phyloP scores from a whole-genome alignment of 1,140 invertebrate genomes.

The Druon quercuslanigerum region DNA sequence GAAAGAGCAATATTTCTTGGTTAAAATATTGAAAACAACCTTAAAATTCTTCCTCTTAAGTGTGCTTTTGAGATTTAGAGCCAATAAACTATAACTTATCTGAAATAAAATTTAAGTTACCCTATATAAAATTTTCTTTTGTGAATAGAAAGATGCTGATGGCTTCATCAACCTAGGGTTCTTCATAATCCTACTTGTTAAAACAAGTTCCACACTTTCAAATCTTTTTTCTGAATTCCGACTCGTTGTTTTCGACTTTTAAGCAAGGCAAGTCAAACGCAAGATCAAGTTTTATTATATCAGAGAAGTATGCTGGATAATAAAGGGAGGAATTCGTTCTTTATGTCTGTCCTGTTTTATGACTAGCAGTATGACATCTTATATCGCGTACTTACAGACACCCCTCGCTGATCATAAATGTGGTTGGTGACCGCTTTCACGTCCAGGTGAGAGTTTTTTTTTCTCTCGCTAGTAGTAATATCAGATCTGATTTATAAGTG shows the following conservation, averaged over 20 bases:
- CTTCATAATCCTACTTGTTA: neutral
- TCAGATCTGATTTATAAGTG: neutral
- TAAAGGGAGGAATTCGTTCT: constrained; percentile 55
- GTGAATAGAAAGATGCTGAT: neutral
- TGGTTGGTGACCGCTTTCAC: constrained; percentile 39
- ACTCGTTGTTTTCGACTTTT: constrained; percentile 39
- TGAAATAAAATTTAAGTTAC: constrained; percentile 14
- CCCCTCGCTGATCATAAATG: constrained; percentile 57
- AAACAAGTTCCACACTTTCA: neutral
- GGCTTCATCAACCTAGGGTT: neutral
- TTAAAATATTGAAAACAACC: constrained; percentile 22
- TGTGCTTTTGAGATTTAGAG: constrained; percentile 12
- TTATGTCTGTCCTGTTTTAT: constrained; percentile 56
- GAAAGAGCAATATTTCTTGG: neutral
- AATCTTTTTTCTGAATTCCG: constrained; percentile 1
- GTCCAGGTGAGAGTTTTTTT: constrained; percentile 15
- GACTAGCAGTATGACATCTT: constrained; percentile 52
- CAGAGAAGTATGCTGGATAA: constrained; percentile 63
- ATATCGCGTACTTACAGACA: constrained; percentile 59
- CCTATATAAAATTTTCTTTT: neutral
- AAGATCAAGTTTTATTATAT: constrained; percentile 58
- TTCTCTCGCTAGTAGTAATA: neutral
- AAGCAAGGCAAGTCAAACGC: constrained; percentile 52
- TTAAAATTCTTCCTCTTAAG: constrained; percentile 2
- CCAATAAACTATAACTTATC: constrained; percentile 4